These are phyloP conservation scores for Orbicella faveolata DNA, from an alignment of 64 coral and sea anemone genomes.

Conservation along the genomic window DNA sequence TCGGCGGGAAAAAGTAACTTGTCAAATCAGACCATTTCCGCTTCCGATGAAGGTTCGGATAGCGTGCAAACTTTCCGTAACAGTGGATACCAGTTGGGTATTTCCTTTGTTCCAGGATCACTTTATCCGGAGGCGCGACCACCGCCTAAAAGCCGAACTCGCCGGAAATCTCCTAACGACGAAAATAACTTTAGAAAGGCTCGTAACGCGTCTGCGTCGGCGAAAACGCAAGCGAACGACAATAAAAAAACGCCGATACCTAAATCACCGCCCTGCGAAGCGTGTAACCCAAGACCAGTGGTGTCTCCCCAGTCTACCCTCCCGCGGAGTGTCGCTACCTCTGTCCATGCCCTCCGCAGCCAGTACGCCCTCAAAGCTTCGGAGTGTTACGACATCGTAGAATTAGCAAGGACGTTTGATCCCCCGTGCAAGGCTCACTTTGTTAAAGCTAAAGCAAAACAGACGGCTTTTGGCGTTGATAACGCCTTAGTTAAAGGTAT, in stretches of 20 bases:
- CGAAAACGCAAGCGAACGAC: background rate
- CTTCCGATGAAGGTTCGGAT: slow-evolving; percentile 52
- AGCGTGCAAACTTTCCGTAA: slow-evolving; percentile 81
- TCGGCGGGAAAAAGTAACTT: slow-evolving; percentile 52
- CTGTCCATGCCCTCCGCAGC: slow-evolving; percentile 53
- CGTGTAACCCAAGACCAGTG: slow-evolving; percentile 27
- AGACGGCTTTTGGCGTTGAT: background rate
- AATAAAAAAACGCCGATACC: slow-evolving; percentile 3
- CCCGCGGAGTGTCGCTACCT: slow-evolving; percentile 33
- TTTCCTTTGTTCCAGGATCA: slow-evolving; percentile 76
- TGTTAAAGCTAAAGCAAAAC: slow-evolving; percentile 21
- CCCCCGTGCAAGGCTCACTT: slow-evolving; percentile 73
- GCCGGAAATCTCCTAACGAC: background rate
- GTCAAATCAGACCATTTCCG: slow-evolving; percentile 27
- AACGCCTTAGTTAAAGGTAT: slow-evolving; percentile 55
- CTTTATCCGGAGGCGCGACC: slow-evolving; percentile 72
- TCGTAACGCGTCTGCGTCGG: background rate
- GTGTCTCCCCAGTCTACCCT: background rate
- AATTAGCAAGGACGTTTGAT: slow-evolving; percentile 81
- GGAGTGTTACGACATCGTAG: slow-evolving; percentile 85
- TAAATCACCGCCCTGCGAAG: slow-evolving; percentile 37
- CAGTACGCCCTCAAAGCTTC: slow-evolving; percentile 85
- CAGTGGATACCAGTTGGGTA: slow-evolving; percentile 64
- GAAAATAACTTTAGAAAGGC: slow-evolving; percentile 20
- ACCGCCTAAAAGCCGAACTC: slow-evolving; percentile 12